Evolutionary conservation across 2,113 vertebrate genomes (phyloP).

Genomic region (Eublepharis macularius): DNA sequence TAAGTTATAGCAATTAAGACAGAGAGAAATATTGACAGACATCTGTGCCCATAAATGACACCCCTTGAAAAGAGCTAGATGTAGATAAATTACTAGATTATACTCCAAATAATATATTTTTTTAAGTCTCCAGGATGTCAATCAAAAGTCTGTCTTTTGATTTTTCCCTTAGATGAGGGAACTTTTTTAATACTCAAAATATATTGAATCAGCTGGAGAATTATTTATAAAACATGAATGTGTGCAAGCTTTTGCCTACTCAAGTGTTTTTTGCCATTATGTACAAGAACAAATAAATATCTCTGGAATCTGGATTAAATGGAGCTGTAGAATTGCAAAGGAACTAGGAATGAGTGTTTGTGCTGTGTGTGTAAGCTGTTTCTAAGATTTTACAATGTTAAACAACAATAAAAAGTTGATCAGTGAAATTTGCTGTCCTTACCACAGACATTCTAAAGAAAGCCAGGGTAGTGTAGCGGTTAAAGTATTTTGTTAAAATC

Average conservation of each 20-base stretch:
- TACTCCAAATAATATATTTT: conserved; percentile 70
- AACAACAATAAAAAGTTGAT: background rate
- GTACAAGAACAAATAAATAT: conserved; percentile 3
- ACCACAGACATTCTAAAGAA: fast-evolving
- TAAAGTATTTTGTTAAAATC: too few relatives aligned
- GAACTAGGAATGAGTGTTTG: background rate
- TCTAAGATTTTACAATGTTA: conserved; percentile 7
- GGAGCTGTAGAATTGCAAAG: background rate
- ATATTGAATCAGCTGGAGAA: conserved; percentile 70
- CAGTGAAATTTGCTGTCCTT: background rate
- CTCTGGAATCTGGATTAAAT: conserved; percentile 32
- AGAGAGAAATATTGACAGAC: conserved; percentile 27
- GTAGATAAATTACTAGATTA: conserved; percentile 83
- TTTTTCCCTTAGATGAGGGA: conserved; percentile 31
- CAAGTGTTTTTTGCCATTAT: background rate
- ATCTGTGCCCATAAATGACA: conserved; percentile 57
- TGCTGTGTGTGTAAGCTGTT: too few relatives aligned
- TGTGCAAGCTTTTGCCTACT: background rate
- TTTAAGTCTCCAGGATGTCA: conserved; percentile 62
- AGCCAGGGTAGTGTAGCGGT: background rate
- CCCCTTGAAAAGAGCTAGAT: conserved; percentile 78
- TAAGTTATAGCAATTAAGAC: conserved; percentile 29
- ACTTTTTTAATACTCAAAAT: conserved; percentile 63
- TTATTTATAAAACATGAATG: conserved; percentile 42
- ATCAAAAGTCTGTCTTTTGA: conserved; percentile 59